Evolutionary conservation across 2,113 vertebrate genomes (phyloP).

Genomic region (Setophaga kirtlandii): DNA sequence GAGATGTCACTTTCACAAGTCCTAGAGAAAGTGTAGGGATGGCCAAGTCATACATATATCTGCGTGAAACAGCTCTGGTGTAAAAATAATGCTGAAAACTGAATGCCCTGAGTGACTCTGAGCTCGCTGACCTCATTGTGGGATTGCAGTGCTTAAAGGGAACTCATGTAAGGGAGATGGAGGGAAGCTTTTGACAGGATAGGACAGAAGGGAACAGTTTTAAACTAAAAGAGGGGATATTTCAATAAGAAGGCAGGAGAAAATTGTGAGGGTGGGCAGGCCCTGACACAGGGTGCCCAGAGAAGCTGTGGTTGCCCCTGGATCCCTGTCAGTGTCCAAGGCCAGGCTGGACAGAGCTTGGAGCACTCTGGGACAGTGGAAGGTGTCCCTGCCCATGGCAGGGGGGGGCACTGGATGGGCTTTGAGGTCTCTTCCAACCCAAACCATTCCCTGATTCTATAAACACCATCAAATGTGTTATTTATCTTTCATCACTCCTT

Average conservation of each 20-base stretch:
- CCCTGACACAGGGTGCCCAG: not conserved
- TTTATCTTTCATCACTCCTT: not conserved
- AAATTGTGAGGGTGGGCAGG: fast-evolving
- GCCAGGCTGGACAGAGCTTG: fast-evolving
- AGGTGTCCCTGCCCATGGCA: not conserved
- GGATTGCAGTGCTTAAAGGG: not conserved
- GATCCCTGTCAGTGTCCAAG: not conserved
- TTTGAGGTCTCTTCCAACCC: fast-evolving
- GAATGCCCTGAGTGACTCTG: not conserved
- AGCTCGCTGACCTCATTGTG: not conserved
- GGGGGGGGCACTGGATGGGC: not conserved
- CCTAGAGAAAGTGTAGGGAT: not conserved
- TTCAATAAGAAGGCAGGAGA: not conserved
- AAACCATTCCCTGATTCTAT: not conserved
- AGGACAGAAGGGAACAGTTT: not conserved
- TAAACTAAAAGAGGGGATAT: not conserved
- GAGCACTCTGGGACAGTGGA: fast-evolving
- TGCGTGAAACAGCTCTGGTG: not conserved
- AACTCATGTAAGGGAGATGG: not conserved
- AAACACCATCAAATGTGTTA: not conserved
- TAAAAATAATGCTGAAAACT: not conserved
- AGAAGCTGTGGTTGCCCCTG: not conserved
- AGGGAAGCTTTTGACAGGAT: not conserved
- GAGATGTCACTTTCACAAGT: not conserved
- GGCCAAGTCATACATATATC: not conserved